These are phyloP conservation scores for Dallia pectoralis DNA, from an alignment of 2,797 vertebrate species.

Conservation along the genomic window DNA sequence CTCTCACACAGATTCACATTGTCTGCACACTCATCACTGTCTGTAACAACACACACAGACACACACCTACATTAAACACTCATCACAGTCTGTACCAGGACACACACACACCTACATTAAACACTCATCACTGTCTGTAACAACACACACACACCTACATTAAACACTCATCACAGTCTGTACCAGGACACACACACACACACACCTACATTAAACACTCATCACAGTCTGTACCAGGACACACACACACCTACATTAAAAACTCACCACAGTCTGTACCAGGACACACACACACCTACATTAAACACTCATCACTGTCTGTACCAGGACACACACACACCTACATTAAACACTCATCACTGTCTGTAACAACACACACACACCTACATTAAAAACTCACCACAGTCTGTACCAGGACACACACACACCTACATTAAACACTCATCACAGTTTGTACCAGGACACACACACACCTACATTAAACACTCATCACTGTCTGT, in stretches of 20 bases:
- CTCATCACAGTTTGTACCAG: neutral
- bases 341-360: neutral
- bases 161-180: neutral
- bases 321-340: neutral
- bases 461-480: neutral
- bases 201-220: neutral
- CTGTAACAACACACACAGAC: slow-evolving; percentile 64
- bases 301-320: neutral
- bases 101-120: neutral
- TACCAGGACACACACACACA: neutral
- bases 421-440: neutral
- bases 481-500: neutral
- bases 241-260: neutral
- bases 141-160: neutral
- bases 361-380: neutral
- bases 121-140: neutral
- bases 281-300: neutral
- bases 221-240: too few relatives aligned
- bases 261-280: neutral
- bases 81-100: neutral
- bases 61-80: neutral
- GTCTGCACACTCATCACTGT: slow-evolving; percentile 89
- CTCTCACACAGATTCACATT: slow-evolving; percentile 88
- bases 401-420: neutral
- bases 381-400: neutral